Percentiles rank a stretch among this genome's conserved stretches.
phyloP scores from a whole-genome alignment of 2,888 invertebrate genomes.

The Resseliella maxima region DNA sequence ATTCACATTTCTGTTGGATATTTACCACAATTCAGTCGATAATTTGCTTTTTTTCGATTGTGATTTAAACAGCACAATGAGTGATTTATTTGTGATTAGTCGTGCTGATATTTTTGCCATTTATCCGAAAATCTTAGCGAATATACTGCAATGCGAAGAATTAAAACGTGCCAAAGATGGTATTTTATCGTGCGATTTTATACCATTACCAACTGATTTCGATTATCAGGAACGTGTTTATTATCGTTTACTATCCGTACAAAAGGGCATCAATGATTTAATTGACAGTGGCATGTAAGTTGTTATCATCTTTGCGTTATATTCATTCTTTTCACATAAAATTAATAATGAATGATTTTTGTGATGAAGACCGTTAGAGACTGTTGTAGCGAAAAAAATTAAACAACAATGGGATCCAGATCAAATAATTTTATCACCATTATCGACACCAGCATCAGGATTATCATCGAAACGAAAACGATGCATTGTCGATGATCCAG shows the following conservation, averaged over 20 bases:
- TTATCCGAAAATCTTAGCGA: constrained; percentile 75
- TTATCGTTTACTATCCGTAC: constrained; percentile 70
- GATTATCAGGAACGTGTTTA: constrained; percentile 72
- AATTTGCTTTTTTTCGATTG: too few species aligned
- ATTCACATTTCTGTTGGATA: too few species aligned
- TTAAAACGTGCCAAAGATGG: constrained; percentile 67
- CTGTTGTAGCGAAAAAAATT: constrained; percentile 45
- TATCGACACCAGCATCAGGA: constrained; percentile 61
- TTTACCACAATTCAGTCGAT: too few species aligned
- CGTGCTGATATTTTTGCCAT: constrained; percentile 72
- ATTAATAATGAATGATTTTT: neutral
- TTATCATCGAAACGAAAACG: constrained; percentile 59
- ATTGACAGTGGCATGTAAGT: constrained; percentile 64
- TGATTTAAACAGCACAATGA: neutral
- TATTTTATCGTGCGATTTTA: constrained; percentile 65
- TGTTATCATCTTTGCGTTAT: neutral
- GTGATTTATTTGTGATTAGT: constrained; percentile 65
- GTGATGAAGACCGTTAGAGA: constrained; percentile 42
- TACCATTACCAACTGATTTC: constrained; percentile 70
- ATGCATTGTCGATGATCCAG: constrained; percentile 62
- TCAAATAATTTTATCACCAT: constrained; percentile 62
- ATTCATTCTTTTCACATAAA: neutral
- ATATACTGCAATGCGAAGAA: constrained; percentile 70
- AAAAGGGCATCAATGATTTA: constrained; percentile 68
- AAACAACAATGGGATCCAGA: constrained; percentile 63